Percentiles rank a stretch among this genome's conserved stretches.
These are phyloP conservation scores for Isurus oxyrinchus DNA, from an alignment of 2,113 vertebrate genomes.

Conservation along the genomic window DNA sequence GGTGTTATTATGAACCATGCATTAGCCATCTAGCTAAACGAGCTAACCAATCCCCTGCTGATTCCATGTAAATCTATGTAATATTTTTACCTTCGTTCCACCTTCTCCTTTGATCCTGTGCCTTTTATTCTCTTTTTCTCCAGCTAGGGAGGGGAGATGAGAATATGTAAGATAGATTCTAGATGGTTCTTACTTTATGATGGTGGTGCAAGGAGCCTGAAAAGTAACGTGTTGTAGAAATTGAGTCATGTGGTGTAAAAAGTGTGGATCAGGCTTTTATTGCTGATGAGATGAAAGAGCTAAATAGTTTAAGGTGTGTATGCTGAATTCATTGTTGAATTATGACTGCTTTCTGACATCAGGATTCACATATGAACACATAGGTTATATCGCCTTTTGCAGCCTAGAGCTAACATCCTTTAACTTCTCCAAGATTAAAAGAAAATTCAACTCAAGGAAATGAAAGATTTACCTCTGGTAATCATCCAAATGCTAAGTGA, in stretches of 20 bases:
- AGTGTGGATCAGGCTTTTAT: not conserved
- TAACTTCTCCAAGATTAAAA: not conserved
- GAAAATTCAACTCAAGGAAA: not conserved
- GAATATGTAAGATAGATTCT: not conserved
- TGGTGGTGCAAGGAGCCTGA: not conserved
- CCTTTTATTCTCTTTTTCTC: not conserved
- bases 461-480: not conserved
- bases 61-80: not conserved
- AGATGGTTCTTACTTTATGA: not conserved
- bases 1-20: too few relatives aligned
- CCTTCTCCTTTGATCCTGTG: not conserved
- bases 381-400: not conserved
- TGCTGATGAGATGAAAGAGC: not conserved
- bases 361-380: not conserved
- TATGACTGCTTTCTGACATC: not conserved
- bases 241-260: not conserved
- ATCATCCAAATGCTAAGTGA: not conserved
- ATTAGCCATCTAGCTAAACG: too few relatives aligned
- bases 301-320: not conserved
- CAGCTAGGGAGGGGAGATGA: not conserved
- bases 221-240: not conserved
- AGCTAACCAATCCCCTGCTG: too few relatives aligned
- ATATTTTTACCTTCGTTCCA: not conserved
- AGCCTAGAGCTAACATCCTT: not conserved
- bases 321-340: not conserved